phyloP scores from a whole-genome alignment of 1,140 invertebrate genomes.

The Drosophila nasuta region DNA sequence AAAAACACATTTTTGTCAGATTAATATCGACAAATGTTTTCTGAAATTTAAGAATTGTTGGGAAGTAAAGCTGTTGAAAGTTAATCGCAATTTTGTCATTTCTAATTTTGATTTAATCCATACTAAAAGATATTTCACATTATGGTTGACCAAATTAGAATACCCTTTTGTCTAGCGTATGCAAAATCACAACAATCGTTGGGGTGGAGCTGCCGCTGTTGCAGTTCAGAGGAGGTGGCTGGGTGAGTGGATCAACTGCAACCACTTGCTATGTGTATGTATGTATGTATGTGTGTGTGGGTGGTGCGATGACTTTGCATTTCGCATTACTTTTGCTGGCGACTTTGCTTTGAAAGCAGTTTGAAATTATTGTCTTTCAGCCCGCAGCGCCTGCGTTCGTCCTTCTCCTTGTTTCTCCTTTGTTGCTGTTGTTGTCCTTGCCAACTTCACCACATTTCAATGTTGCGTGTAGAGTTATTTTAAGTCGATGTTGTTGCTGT shows the following conservation, averaged over 20 bases:
- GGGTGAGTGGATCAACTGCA: slow-evolving; percentile 27
- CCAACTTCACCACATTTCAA: slow-evolving; percentile 52
- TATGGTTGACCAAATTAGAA: background rate
- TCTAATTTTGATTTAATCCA: background rate
- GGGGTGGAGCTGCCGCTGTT: slow-evolving; percentile 20
- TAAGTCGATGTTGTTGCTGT: slow-evolving; percentile 61
- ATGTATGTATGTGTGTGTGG: slow-evolving; percentile 9
- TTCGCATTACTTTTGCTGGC: slow-evolving; percentile 78
- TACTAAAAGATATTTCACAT: background rate
- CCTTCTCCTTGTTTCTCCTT: background rate
- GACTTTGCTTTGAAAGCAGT: slow-evolving; percentile 77
- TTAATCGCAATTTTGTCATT: background rate
- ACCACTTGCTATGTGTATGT: slow-evolving; percentile 22
- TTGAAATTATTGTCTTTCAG: slow-evolving; percentile 73
- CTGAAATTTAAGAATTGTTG: no score
- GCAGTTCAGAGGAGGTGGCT: background rate
- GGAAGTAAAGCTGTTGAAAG: no score
- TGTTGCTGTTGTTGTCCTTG: slow-evolving; percentile 36
- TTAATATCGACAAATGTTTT: no score
- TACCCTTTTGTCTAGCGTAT: background rate
- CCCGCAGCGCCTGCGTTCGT: slow-evolving; percentile 29
- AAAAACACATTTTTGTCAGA: no score
- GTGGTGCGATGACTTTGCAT: slow-evolving; percentile 74
- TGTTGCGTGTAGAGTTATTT: slow-evolving; percentile 69
- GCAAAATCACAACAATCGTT: slow-evolving; percentile 45